Evolutionary conservation across 2,113 vertebrate genomes (phyloP).

Genomic region (Forbesichthys agassizii): DNA sequence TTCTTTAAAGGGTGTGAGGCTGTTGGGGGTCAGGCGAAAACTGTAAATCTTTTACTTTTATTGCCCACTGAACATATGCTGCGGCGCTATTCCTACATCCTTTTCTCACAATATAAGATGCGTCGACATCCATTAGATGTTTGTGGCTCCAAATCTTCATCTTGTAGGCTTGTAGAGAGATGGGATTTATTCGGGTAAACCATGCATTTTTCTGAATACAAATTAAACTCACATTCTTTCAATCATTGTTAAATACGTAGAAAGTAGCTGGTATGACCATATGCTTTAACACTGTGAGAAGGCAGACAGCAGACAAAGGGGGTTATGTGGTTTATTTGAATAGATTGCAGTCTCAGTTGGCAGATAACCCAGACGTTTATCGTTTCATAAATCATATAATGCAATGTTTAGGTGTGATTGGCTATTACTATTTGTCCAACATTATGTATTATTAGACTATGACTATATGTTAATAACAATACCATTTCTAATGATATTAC

Average conservation of each 20-base stretch:
- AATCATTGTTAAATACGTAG: slow-evolving; percentile 32
- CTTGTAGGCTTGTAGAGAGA: slow-evolving; percentile 6
- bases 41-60: slow-evolving; percentile 99
- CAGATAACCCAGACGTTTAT: slow-evolving; percentile 7
- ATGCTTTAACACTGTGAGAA: slow-evolving; percentile 14
- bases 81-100: slow-evolving; percentile 88
- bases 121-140: slow-evolving; percentile 78
- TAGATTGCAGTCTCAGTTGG: slow-evolving; percentile 57
- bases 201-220: slow-evolving; percentile 13
- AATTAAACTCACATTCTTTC: slow-evolving; percentile 34
- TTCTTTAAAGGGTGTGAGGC: slow-evolving; percentile 98
- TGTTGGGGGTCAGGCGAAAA: slow-evolving; percentile 92
- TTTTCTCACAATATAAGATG: slow-evolving; percentile 81
- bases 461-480: background rate
- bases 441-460: background rate
- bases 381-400: slow-evolving; percentile 54
- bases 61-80: slow-evolving; percentile 99
- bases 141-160: slow-evolving; percentile 47
- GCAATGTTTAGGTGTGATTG: slow-evolving; percentile 5
- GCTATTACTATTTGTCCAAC: too few species aligned
- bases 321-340: slow-evolving; percentile 69
- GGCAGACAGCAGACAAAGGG: slow-evolving; percentile 62
- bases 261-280: background rate
- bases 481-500: background rate
- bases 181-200: slow-evolving; percentile 12